Percentiles rank a stretch among this genome's conserved stretches.
phyloP scores from a whole-genome alignment of 2,113 vertebrate species.

The Esox niger region DNA sequence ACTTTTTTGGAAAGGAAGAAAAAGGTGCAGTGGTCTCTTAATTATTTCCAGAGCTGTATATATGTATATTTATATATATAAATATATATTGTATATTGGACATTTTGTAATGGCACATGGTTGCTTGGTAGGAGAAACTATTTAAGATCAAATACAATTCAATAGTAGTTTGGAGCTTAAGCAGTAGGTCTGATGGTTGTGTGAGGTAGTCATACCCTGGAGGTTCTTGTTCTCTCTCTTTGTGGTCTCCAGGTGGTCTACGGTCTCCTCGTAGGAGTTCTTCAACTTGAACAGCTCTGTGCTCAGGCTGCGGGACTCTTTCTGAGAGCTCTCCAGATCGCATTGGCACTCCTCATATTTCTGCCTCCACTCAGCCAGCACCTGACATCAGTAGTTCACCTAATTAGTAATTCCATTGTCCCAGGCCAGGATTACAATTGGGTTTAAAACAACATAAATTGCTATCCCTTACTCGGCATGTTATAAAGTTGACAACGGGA shows the following conservation, averaged over 20 bases:
- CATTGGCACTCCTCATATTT: slow-evolving; percentile 88
- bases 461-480: neutral
- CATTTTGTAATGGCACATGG: neutral
- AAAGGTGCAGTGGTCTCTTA: too few species aligned
- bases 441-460: neutral
- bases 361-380: slow-evolving; percentile 84
- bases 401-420: neutral
- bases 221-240: slow-evolving; percentile 95
- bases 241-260: slow-evolving; percentile 87
- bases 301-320: slow-evolving; percentile 85
- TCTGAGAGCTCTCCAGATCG: slow-evolving; percentile 86
- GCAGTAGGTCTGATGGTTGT: neutral
- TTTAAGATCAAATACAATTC: neutral
- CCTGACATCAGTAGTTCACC: slow-evolving; percentile 23
- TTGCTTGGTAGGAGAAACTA: neutral
- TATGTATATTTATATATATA: too few species aligned
- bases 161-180: neutral
- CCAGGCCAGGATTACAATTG: neutral
- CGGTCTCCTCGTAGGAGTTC: slow-evolving; percentile 86
- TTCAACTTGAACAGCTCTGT: slow-evolving; percentile 92
- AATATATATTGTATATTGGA: neutral
- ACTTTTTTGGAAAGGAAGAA: too few species aligned
- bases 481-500: too few species aligned
- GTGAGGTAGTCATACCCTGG: slow-evolving; percentile 73
- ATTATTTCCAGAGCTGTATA: too few species aligned